Evolutionary conservation across 2,888 invertebrate genomes (phyloP).

Genomic region (Steinernema carpocapsae): DNA sequence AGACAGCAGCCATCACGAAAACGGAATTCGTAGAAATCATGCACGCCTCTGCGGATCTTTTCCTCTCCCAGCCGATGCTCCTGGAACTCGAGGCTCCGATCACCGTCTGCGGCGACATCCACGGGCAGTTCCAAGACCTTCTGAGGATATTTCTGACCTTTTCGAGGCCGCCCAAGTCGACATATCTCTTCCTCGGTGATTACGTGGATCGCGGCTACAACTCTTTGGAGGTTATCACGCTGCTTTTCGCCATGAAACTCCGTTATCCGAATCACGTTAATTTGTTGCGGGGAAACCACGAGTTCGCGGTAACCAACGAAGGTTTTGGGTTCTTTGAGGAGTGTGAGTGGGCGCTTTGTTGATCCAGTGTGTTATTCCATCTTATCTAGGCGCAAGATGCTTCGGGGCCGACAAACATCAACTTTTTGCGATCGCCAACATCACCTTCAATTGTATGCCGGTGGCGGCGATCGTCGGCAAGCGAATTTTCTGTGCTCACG

Average conservation of each 20-base stretch:
- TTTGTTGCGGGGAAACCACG: conserved; percentile 52
- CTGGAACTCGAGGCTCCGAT: conserved; percentile 41
- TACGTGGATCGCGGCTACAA: conserved; percentile 97
- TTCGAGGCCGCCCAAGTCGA: conserved; percentile 72
- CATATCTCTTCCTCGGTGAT: conserved; percentile 92
- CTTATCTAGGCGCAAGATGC: not conserved
- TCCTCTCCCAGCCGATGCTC: conserved; percentile 9
- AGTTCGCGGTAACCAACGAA: conserved; percentile 46
- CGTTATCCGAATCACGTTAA: conserved; percentile 45
- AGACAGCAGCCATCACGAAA: not conserved
- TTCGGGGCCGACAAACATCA: not conserved
- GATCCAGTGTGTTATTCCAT: too few species aligned
- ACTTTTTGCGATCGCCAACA: not conserved
- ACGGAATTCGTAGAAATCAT: not conserved
- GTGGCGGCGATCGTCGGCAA: conserved; percentile 71
- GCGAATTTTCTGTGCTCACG: conserved; percentile 74
- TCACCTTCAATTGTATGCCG: conserved; percentile 73
- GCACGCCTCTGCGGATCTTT: not conserved
- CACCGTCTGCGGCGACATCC: conserved; percentile 80
- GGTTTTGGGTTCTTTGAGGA: conserved; percentile 49
- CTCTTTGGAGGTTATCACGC: conserved; percentile 73
- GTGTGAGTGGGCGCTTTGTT: conserved; percentile 19
- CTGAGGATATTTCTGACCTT: conserved; percentile 52
- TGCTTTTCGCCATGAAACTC: conserved; percentile 87
- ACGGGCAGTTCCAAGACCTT: conserved; percentile 96